Evolutionary conservation across 2,113 vertebrate species (phyloP), one percentile per base, ranked within the genome.

Genomic region (Scartelaos histophorus): DNA sequence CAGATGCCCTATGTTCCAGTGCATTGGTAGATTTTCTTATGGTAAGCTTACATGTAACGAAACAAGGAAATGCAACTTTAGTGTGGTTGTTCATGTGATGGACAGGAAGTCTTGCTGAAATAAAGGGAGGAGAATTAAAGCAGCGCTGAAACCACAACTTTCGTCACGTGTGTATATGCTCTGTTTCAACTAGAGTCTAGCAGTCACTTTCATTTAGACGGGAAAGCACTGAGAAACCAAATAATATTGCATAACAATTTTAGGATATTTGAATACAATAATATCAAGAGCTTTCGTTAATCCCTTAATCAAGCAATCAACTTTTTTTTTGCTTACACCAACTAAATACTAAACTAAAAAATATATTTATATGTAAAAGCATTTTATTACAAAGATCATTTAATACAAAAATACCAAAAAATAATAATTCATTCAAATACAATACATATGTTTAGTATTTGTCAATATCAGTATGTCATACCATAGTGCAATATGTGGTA

Each of bases 101-200:
- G 87, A 90, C 91, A 90, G 91, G 90, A 92, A 92, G 77, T 86
- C 47, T 86, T 89, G 86, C 87, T 87, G 69, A 89, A 89, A 83
- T 75, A 85, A 79, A 77, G 76, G 74, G 81, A 84, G 86, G 72
- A 85, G 61, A 64, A 88, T 88, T 80, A 24, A 70, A 85, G 82
- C 74, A 75, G 78, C 82, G 80, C 70, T 74, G 81, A 90, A 88
- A 87, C 89, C 88, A 89, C 91, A 93, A 82, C 65, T 60, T 13
- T 56, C 76, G 89, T 94, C 93, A 93, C 91, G 84, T 93, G 92
- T 66, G 7, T 46, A n/a, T 89, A 93, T 86, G 79, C 87, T 91
- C 85, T 93, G 90, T 76, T 86, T 77, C 70, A 76, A 85, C 76
- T 73, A 15, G 22, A 0, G 21, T 4, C 22, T 15, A 25, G 22